A percentile compares a stretch with the other conserved stretches of the same genome.
phyloP scores from a whole-genome alignment of 2,888 invertebrate species.

The Drosophila algonquin region DNA sequence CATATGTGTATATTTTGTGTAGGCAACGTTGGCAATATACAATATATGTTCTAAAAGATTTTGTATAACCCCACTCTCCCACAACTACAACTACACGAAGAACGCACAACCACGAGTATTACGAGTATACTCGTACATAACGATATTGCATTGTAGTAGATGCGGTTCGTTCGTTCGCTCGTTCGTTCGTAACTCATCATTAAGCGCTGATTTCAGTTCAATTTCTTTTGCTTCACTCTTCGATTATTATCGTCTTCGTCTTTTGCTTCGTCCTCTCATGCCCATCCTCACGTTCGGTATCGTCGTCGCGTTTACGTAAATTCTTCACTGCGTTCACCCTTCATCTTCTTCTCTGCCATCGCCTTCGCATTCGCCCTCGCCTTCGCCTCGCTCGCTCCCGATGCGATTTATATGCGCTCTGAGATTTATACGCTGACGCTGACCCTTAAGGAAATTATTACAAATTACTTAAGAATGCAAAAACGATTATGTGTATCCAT shows the following conservation, averaged over 20 bases:
- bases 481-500: conserved; percentile 83
- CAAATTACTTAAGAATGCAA: conserved; percentile 84
- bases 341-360: conserved; percentile 12
- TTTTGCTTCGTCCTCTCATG: conserved; percentile 17
- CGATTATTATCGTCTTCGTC: conserved; percentile 58
- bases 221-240: conserved; percentile 55
- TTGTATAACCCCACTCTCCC: too few species aligned
- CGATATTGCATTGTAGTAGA: conserved; percentile 49
- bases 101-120: background rate
- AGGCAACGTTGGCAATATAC: too few species aligned
- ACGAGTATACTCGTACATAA: conserved; percentile 11
- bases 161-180: conserved; percentile 37
- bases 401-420: conserved; percentile 55
- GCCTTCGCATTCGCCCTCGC: conserved; percentile 27
- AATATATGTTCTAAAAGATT: too few species aligned
- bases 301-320: conserved; percentile 48
- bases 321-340: conserved; percentile 40
- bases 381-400: conserved; percentile 37
- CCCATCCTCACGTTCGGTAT: conserved; percentile 29
- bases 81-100: background rate
- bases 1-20: background rate
- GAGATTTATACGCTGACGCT: conserved; percentile 74
- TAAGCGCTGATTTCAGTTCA: conserved; percentile 68
- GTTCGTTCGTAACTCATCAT: conserved; percentile 66
- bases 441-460: conserved; percentile 83